phyloP scores from a whole-genome alignment of 2,888 invertebrate species.

The Drosophila merina region DNA sequence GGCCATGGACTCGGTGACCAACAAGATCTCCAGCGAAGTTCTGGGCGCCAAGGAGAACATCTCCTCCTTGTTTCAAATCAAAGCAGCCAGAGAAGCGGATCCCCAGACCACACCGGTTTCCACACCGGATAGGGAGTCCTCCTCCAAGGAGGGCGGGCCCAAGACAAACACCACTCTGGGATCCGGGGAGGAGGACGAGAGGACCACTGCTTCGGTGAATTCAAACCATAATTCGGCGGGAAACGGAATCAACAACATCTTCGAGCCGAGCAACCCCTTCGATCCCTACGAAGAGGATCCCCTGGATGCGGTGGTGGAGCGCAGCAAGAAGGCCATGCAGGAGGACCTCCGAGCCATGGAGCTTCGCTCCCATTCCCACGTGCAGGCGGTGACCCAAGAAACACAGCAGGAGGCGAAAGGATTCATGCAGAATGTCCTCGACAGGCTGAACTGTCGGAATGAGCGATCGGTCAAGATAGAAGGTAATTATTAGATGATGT shows the following conservation, averaged over 20 bases:
- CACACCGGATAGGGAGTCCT: conserved; percentile 38
- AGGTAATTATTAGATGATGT: conserved; percentile 58
- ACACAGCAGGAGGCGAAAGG: conserved; percentile 68
- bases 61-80: conserved; percentile 75
- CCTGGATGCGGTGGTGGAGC: conserved; percentile 71
- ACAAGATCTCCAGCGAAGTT: conserved; percentile 74
- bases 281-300: conserved; percentile 65
- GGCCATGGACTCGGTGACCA: conserved; percentile 67
- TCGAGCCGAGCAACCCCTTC: conserved; percentile 52
- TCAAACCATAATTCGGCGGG: conserved; percentile 78
- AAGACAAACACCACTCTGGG: conserved; percentile 59
- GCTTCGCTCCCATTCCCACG: conserved; percentile 40
- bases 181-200: conserved; percentile 79
- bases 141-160: conserved; percentile 36
- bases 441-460: conserved; percentile 79
- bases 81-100: conserved; percentile 64
- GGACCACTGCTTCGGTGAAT: conserved; percentile 83
- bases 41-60: conserved; percentile 77
- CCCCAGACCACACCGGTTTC: conserved; percentile 40
- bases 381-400: conserved; percentile 22
- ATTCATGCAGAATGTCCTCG: conserved; percentile 77
- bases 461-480: conserved; percentile 79
- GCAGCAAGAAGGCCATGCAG: conserved; percentile 70
- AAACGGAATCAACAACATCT: conserved; percentile 64
- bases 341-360: conserved; percentile 70